Conservation (phyloP, 2,888 invertebrate genomes). For the Anagyrus pseudococci region DNA sequence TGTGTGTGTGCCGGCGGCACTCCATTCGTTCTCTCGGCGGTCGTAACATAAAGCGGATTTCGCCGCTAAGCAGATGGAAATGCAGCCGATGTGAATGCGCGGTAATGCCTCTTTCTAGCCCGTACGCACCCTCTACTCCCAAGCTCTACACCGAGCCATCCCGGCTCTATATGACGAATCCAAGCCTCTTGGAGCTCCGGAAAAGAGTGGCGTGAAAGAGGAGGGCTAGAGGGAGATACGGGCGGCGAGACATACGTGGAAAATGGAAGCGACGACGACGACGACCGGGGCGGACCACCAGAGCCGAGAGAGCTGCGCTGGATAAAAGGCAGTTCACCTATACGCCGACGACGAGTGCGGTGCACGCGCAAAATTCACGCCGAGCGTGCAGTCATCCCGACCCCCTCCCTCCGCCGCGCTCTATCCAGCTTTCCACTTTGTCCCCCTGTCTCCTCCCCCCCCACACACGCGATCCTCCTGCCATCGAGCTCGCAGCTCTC, state of each 20-base stretch:
- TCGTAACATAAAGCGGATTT: slow-evolving; percentile 58
- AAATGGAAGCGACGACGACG: slow-evolving; percentile 4
- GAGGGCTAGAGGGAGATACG: neutral
- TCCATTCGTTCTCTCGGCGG: slow-evolving; percentile 51
- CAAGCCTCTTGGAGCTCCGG: neutral
- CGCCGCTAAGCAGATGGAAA: slow-evolving; percentile 56
- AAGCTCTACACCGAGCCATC: neutral
- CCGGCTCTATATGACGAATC: too few relatives aligned
- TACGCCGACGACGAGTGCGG: slow-evolving; percentile 9
- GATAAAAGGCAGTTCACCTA: slow-evolving; percentile 14
- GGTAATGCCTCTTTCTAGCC: slow-evolving; percentile 37
- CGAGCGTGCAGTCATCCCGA: neutral
- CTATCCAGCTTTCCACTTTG: slow-evolving; percentile 18
- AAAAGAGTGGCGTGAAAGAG: slow-evolving; percentile 17
- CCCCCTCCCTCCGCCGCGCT: neutral
- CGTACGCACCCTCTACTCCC: slow-evolving; percentile 3
- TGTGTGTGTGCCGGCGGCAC: too few relatives aligned
- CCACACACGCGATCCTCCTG: slow-evolving; percentile 1
- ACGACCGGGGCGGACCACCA: slow-evolving; percentile 2
- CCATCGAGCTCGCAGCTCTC: slow-evolving; percentile 19
- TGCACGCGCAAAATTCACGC: slow-evolving; percentile 32
- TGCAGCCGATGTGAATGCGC: slow-evolving; percentile 50
- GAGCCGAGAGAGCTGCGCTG: too few relatives aligned
- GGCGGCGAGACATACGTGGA: slow-evolving; percentile 1
- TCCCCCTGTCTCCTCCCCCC: slow-evolving; percentile 2